A percentile compares a stretch with the other conserved stretches of the same genome.
Evolutionary conservation across 2,888 invertebrate species (phyloP).

Genomic region (Callinectes sapidus): DNA sequence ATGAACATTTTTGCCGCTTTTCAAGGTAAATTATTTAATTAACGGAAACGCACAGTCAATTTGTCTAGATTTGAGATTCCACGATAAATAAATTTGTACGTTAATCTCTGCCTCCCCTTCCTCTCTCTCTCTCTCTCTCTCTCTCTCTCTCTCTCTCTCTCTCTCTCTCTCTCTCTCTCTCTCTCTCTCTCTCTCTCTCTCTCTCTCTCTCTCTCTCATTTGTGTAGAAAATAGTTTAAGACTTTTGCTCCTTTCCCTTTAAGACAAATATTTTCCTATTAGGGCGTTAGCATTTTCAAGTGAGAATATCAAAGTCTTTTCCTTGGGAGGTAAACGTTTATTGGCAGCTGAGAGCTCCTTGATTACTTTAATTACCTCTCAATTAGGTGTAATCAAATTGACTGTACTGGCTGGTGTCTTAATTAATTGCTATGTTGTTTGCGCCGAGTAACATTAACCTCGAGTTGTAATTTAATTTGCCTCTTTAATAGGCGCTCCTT

Average conservation of each 20-base stretch:
- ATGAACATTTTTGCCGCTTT: slow-evolving; percentile 16
- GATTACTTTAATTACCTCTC: slow-evolving; percentile 24
- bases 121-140: slow-evolving; percentile 36
- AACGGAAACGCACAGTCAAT: slow-evolving; percentile 8
- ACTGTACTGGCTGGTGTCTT: slow-evolving; percentile 29
- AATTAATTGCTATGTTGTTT: slow-evolving; percentile 28
- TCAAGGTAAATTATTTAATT: slow-evolving; percentile 13
- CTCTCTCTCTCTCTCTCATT: slow-evolving; percentile 6
- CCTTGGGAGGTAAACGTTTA: background rate
- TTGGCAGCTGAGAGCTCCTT: slow-evolving; percentile 18
- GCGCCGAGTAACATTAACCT: slow-evolving; percentile 12
- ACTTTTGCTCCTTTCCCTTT: background rate
- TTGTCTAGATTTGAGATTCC: background rate
- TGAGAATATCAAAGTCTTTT: background rate
- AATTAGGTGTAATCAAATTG: slow-evolving; percentile 20
- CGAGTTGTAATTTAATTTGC: slow-evolving; percentile 14
- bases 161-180: slow-evolving; percentile 27
- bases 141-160: slow-evolving; percentile 6
- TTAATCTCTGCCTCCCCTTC: background rate
- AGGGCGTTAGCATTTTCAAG: background rate
- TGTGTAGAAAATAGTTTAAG: background rate
- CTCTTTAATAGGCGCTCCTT: slow-evolving; percentile 13
- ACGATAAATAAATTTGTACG: background rate
- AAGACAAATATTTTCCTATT: background rate
- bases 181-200: background rate